Conservation (phyloP, 2,888 invertebrate genomes). For the Ophioninae sp. region DNA sequence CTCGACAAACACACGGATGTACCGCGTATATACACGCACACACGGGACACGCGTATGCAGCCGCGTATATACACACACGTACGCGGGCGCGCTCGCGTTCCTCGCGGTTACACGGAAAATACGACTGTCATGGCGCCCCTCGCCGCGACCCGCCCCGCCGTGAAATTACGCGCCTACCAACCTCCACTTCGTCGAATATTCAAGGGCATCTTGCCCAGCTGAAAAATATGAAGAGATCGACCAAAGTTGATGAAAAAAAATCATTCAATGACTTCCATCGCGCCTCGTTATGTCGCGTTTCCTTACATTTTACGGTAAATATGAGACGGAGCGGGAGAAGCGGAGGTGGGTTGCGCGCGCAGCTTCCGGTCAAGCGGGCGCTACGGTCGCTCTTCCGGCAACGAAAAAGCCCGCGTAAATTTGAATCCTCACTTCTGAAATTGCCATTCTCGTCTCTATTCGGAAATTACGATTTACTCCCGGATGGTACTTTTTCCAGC, state of each 20-base stretch:
- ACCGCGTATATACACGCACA: conserved; percentile 30
- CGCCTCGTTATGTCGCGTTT: conserved; percentile 8
- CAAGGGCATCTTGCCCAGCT: background rate
- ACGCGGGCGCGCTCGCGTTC: conserved; percentile 61
- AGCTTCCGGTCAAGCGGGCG: conserved; percentile 65
- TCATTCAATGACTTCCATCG: conserved; percentile 1
- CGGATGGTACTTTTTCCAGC: background rate
- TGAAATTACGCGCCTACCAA: conserved; percentile 66
- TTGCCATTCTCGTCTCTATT: conserved; percentile 2
- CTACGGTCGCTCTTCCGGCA: conserved; percentile 49
- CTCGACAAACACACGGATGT: conserved; percentile 45
- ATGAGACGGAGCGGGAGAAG: conserved; percentile 40
- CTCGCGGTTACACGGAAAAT: conserved; percentile 73
- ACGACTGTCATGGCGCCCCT: conserved; percentile 76
- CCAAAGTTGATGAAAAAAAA: conserved; percentile 34
- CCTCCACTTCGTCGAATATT: background rate
- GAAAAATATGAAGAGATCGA: background rate
- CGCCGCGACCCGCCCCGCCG: conserved; percentile 71
- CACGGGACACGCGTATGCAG: conserved; percentile 41
- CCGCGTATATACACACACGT: conserved; percentile 28
- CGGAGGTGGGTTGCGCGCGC: conserved; percentile 70
- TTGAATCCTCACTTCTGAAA: conserved; percentile 19
- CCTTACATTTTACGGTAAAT: conserved; percentile 57
- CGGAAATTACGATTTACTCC: background rate
- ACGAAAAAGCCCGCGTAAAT: conserved; percentile 30